A percentile compares a stretch with the other conserved stretches of the same genome.
phyloP scores from a whole-genome alignment of 2,113 vertebrate genomes.

The Siphamia tubifer region DNA sequence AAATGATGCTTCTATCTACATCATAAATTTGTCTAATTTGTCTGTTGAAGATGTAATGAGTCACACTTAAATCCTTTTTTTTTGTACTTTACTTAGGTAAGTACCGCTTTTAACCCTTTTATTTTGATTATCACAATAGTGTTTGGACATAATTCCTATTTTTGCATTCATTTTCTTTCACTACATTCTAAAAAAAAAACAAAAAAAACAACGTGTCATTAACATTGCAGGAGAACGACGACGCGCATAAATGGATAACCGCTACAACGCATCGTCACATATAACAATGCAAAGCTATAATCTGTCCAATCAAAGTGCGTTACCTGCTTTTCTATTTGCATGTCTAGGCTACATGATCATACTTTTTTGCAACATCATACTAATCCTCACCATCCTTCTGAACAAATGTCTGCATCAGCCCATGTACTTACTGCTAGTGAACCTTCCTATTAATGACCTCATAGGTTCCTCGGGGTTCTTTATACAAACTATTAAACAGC shows the following conservation, averaged over 20 bases:
- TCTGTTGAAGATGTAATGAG: too few relatives aligned
- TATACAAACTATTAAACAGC: constrained; percentile 53
- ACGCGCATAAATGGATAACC: constrained; percentile 14
- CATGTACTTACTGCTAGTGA: constrained; percentile 76
- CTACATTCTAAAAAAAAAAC: too few relatives aligned
- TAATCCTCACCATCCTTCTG: constrained; percentile 68
- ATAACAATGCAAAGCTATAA: constrained; percentile 49
- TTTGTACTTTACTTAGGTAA: too few relatives aligned
- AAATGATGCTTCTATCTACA: too few relatives aligned
- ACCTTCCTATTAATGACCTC: constrained; percentile 74
- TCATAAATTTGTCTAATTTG: too few relatives aligned
- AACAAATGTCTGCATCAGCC: constrained; percentile 77
- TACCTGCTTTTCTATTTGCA: constrained; percentile 68
- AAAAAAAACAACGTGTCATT: too few relatives aligned
- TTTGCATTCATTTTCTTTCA: too few relatives aligned
- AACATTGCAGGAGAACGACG: background rate
- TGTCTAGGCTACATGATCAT: constrained; percentile 71
- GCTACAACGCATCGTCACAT: constrained; percentile 51
- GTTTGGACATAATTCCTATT: too few relatives aligned
- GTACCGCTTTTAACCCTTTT: too few relatives aligned
- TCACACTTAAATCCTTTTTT: too few relatives aligned
- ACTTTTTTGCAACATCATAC: constrained; percentile 73
- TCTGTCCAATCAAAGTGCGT: constrained; percentile 32
- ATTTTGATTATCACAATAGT: too few relatives aligned
- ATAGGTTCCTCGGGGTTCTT: constrained; percentile 72